Conservation (phyloP, 2,888 invertebrate genomes). For the Xanthorhoe spadicearia region DNA sequence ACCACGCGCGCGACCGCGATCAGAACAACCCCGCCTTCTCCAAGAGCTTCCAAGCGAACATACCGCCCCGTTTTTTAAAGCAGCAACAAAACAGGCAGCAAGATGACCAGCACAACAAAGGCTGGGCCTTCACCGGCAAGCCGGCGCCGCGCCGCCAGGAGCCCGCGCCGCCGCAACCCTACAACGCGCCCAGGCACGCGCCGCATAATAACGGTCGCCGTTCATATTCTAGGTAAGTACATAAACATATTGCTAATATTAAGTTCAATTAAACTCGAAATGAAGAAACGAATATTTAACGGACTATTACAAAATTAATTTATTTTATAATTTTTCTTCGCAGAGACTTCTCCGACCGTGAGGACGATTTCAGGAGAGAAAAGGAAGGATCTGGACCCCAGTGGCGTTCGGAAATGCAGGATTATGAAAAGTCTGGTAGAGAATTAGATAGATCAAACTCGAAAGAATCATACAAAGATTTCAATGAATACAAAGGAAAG, state of each 20-base stretch:
- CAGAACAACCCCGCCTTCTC: constrained; percentile 87
- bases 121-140: constrained; percentile 75
- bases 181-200: constrained; percentile 72
- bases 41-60: constrained; percentile 91
- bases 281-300: no score
- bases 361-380: constrained; percentile 77
- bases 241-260: background rate
- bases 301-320: background rate
- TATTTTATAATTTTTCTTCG: constrained; percentile 43
- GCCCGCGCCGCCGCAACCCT: constrained; percentile 53
- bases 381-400: constrained; percentile 77
- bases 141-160: constrained; percentile 72
- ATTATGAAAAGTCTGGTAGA: constrained; percentile 73
- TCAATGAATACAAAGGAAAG: constrained; percentile 79
- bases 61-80: constrained; percentile 94
- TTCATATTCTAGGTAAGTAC: constrained; percentile 73
- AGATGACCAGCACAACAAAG: constrained; percentile 70
- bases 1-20: constrained; percentile 75
- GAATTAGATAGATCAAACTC: constrained; percentile 79
- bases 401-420: constrained; percentile 82
- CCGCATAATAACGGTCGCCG: constrained; percentile 71
- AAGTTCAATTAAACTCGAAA: no score
- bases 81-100: constrained; percentile 87
- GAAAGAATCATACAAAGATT: constrained; percentile 82
- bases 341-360: constrained; percentile 80